Evolutionary conservation across 2,797 vertebrate genomes (phyloP).

Genomic region (Acipenser transmontanus): DNA sequence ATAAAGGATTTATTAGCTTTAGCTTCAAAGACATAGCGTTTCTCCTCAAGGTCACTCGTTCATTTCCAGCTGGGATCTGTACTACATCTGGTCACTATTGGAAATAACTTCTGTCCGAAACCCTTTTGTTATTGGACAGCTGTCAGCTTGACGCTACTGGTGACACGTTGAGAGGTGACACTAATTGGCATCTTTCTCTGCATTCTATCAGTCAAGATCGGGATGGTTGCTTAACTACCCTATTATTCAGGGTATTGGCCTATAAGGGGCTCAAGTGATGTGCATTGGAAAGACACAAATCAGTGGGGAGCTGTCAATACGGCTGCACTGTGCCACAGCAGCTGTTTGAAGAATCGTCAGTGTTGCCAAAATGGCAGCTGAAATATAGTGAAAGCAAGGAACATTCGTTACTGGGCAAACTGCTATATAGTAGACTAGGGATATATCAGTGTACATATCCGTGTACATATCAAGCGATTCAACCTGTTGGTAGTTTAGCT

Average conservation of each 20-base stretch:
- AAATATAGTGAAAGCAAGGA: too few species aligned
- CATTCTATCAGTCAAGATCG: background rate
- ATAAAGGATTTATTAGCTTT: too few species aligned
- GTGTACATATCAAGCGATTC: too few species aligned
- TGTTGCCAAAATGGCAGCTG: too few species aligned
- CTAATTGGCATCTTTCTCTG: background rate
- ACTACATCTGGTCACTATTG: background rate
- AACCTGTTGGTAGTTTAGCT: too few species aligned
- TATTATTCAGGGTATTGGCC: background rate
- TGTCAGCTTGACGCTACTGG: background rate
- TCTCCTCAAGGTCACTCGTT: too few species aligned
- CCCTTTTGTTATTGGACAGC: background rate
- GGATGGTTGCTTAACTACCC: background rate
- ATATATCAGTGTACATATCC: too few species aligned
- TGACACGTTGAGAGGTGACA: background rate
- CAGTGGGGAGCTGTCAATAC: background rate
- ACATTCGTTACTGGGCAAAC: too few species aligned
- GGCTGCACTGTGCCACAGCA: background rate
- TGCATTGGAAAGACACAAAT: background rate
- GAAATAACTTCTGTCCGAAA: background rate
- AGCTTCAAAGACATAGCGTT: too few species aligned
- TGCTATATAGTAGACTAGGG: too few species aligned
- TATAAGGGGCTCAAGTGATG: background rate
- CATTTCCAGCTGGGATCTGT: too few species aligned
- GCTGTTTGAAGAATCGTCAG: background rate